A percentile compares a stretch with the other conserved stretches of the same genome.
Conservation (phyloP, 2,888 invertebrate species). For the Phyto melanocephala region DNA sequence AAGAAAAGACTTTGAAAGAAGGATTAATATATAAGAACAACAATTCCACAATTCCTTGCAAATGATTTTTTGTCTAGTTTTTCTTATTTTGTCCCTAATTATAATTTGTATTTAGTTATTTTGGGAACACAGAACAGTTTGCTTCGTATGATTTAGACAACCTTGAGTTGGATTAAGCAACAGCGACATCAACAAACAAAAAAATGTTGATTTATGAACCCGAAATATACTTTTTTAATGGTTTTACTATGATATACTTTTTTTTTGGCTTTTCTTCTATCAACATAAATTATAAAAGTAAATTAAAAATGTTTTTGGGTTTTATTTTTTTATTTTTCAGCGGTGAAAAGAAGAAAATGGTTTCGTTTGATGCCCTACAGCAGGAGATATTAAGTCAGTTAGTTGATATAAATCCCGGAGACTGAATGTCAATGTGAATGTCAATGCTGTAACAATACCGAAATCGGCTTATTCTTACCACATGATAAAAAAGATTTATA, state of each 20-base stretch:
- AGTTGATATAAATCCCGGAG: too few relatives aligned
- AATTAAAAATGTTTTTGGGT: conserved; percentile 27
- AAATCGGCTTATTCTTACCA: too few relatives aligned
- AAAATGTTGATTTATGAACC: conserved; percentile 66
- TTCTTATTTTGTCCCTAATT: conserved; percentile 41
- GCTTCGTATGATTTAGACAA: conserved; percentile 34
- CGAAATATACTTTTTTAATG: conserved; percentile 49
- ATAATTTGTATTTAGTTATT: conserved; percentile 42
- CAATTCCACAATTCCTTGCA: neutral
- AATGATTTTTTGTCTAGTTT: neutral
- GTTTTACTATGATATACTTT: conserved; percentile 34
- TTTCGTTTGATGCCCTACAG: conserved; percentile 11
- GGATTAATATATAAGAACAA: conserved; percentile 32
- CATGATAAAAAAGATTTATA: too few relatives aligned
- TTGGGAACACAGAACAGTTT: conserved; percentile 34
- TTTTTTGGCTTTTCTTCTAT: conserved; percentile 3
- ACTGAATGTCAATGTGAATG: too few relatives aligned
- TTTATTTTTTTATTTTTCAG: conserved; percentile 10
- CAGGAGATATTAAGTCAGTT: neutral
- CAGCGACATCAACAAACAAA: neutral
- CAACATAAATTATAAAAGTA: conserved; percentile 58
- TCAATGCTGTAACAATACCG: too few relatives aligned
- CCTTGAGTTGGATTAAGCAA: conserved; percentile 15
- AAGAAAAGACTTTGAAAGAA: neutral
- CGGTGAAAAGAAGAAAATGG: neutral